Evolutionary conservation across 2,888 invertebrate species (phyloP), one percentile per base, ranked within the genome.

Genomic region (Sarcophaga rosellei): DNA sequence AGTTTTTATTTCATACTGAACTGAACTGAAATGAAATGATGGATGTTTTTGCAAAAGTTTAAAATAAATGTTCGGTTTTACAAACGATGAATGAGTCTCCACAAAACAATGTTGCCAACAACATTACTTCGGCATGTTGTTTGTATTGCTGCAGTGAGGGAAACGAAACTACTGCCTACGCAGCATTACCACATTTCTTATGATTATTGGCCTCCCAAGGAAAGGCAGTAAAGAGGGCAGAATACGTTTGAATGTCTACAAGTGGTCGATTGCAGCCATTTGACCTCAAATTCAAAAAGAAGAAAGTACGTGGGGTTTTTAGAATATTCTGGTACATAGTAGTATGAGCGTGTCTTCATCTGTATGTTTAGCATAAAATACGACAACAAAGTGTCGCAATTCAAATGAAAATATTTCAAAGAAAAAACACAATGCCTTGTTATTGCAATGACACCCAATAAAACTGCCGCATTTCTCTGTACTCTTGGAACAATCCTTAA

Each of bases 201-300:
- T 82, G 68, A 59, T 80, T 80, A 75, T 80, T 77, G 80, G 76
- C 73, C 77, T 76, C 57, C 45, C 65, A 80, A 73, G 75, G 8
- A 0, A 35, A 35, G 35, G 35, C 35, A 35, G 35, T 8, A 10
- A 10, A 35, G 53, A 15, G 12, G 87, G 86, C 87, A 88, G 87
- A 65, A 77, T 78, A 85, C 81, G 85, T 87, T 86, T 86, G 72
- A 79, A 78, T 84, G 88, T 83, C 85, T 81, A 85, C 86, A 85
- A 83, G 79, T 84, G 75, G 74, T 78, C 17, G 17, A 2, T 53
- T 17, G 12, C 17, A 53, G 12, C 0, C 12, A 15, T 53, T 53
- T 53, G 53, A 53, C 53, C 53, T 15, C 53, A 53, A 53, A 53
- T 17, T 5, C 1, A 53, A 53, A 47, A 53, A 15, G 53, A 53